These are phyloP conservation scores for Eumerus sabulonum DNA, from an alignment of 2,888 invertebrate genomes.

Conservation along the genomic window DNA sequence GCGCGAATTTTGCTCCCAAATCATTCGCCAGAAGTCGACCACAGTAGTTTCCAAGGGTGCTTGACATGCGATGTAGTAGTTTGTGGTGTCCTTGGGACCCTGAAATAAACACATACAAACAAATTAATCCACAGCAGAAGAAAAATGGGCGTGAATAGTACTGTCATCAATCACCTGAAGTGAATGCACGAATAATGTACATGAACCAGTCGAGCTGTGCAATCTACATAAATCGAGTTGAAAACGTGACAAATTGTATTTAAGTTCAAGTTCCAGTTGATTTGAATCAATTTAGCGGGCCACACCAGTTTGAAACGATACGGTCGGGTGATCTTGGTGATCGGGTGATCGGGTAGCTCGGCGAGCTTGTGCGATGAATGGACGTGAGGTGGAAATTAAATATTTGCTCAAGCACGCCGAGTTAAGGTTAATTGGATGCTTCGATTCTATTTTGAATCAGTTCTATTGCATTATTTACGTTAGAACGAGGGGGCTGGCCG, in stretches of 20 bases:
- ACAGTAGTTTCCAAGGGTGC: conserved; percentile 92
- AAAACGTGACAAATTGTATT: conserved; percentile 12
- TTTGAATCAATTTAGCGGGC: conserved; percentile 10
- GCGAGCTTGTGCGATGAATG: no score
- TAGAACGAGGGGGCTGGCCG: no score
- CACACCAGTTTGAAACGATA: not conserved
- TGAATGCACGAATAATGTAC: no score
- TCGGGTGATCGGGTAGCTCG: no score
- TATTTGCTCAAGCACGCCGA: no score
- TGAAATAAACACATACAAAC: conserved; percentile 75
- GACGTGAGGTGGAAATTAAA: no score
- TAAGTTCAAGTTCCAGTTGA: conserved; percentile 36
- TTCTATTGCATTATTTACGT: no score
- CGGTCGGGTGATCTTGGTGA: no score
- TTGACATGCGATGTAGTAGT: conserved; percentile 95
- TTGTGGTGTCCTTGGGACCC: conserved; percentile 91
- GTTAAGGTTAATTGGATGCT: no score
- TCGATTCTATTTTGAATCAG: no score
- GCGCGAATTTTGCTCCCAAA: conserved; percentile 95
- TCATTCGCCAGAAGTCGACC: conserved; percentile 96
- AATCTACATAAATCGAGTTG: conserved; percentile 14
- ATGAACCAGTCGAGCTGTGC: conserved; percentile 5
- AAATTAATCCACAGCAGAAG: not conserved
- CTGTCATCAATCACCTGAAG: no score
- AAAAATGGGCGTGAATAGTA: no score